Base-by-base conservation (phyloP, 2,113 vertebrate genomes). In the Alosa alosa region DNA sequence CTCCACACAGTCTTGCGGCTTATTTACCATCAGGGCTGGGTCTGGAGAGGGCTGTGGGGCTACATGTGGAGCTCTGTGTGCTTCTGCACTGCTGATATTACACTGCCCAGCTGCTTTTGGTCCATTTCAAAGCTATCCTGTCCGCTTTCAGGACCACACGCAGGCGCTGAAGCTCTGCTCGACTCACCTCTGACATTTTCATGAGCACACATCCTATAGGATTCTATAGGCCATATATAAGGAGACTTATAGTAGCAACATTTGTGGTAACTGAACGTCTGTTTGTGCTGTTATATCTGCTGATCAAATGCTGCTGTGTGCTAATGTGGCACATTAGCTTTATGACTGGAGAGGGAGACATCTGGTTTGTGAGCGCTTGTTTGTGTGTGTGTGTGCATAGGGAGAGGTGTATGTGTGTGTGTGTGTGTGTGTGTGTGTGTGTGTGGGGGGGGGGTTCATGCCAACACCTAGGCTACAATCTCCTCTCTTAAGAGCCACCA, bases 391-490 rank as follows among this genome's bases (percentile, higher is more conserved):
- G 64, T 25, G 22, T 72, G 22, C 9, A 25, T 72, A 0, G 55
- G 0, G 55, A 18, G 11, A 5, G 20, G 15, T 57, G 18, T 50
- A 31, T 31, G 31, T 31, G 31, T 31, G n/a, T 55, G 1, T 31
- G 31, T 31, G n/a, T 55, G 1, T 64, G 22, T 72, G 64, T 72
- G n/a, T 72, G 22, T 72, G 64, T 72, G 64, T 6, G 64, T 11
- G 64, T 10, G n/a, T 1, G 25, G 25, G 8, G 64, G 9, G 11
- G 8, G 8, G 0, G 0, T 72, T 72, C 25, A 36, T 36, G 25
- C n/a, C 64, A 72, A 25, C 11, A 72, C 64, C 64, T 72, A 72
- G 64, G 25, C 64, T 72, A 72, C 64, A 72, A 72, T 72, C 64
- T 72, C 64, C 64, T 72, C 64, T 72, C 64, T 36, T 31, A 72